A percentile compares a stretch with the other conserved stretches of the same genome.
Evolutionary conservation across 2,797 vertebrate genomes (phyloP).

Genomic region (Steatocranus sp.): DNA sequence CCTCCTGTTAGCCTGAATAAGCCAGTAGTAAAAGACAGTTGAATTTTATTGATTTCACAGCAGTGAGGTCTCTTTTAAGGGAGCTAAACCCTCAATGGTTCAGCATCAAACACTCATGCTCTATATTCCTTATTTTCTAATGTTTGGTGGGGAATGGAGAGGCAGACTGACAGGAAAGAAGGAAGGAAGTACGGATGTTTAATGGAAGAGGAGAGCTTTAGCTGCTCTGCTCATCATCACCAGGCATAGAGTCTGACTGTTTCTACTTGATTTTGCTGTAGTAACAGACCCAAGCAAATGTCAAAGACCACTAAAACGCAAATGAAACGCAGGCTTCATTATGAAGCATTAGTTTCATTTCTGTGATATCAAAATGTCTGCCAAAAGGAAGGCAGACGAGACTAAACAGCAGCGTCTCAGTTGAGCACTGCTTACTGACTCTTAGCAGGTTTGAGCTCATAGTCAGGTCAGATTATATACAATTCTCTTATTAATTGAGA

Average conservation of each 20-base stretch:
- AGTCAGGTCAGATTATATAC: not conserved
- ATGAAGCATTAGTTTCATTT: not conserved
- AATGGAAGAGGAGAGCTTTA: conserved; percentile 6
- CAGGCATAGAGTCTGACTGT: not conserved
- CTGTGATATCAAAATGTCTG: not conserved
- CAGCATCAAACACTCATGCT: not conserved
- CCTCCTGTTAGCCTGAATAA: not conserved
- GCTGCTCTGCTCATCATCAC: conserved; percentile 50
- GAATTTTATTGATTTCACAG: not conserved
- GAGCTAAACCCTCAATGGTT: not conserved
- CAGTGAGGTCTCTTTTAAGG: not conserved
- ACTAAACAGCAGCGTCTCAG: not conserved
- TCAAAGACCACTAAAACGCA: not conserved
- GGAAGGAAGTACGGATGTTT: conserved; percentile 33
- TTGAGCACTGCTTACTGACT: not conserved
- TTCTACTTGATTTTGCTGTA: conserved; percentile 2
- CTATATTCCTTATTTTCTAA: not conserved
- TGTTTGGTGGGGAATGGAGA: not conserved
- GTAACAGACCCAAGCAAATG: conserved; percentile 27
- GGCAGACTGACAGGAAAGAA: not conserved
- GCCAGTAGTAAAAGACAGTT: not conserved
- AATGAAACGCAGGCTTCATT: not conserved
- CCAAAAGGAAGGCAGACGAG: not conserved
- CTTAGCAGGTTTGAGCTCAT: not conserved
- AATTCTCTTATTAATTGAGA: not conserved